A percentile compares a stretch with the other conserved stretches of the same genome.
Conservation (phyloP, 2,888 invertebrate species). For the Eupithecia abbreviata region DNA sequence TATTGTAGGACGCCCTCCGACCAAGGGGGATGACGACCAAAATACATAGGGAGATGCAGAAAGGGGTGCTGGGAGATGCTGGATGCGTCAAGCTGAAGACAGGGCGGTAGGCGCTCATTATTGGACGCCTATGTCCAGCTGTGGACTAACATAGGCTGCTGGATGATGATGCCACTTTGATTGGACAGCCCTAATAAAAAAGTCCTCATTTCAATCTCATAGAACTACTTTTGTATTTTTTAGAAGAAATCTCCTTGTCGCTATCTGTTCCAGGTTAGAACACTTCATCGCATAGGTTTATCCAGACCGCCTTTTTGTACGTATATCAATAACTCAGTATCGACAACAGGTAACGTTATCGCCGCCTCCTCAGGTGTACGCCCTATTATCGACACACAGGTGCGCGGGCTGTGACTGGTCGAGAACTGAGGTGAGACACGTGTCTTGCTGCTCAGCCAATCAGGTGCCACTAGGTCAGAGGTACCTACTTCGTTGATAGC, state of each 20-base stretch:
- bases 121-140: no score
- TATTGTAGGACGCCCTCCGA: no score
- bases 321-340: conserved; percentile 20
- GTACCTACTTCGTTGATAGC: conserved; percentile 22
- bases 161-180: neutral
- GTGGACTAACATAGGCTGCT: no score
- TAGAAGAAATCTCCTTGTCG: neutral
- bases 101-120: no score
- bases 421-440: conserved; percentile 62
- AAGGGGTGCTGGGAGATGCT: no score
- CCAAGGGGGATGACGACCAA: no score
- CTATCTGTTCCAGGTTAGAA: neutral
- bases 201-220: neutral
- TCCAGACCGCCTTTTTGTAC: neutral
- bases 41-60: no score
- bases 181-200: neutral
- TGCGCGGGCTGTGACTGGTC: conserved; percentile 62
- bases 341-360: conserved; percentile 24
- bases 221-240: neutral
- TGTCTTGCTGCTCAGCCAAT: conserved; percentile 59
- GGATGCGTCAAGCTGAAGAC: no score
- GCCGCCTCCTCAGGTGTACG: conserved; percentile 46
- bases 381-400: conserved; percentile 68
- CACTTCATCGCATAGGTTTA: neutral
- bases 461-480: conserved; percentile 27